Evolutionary conservation across 2,888 invertebrate genomes (phyloP), one percentile per base, ranked within the genome.

Genomic region (Parnassius orleans): DNA sequence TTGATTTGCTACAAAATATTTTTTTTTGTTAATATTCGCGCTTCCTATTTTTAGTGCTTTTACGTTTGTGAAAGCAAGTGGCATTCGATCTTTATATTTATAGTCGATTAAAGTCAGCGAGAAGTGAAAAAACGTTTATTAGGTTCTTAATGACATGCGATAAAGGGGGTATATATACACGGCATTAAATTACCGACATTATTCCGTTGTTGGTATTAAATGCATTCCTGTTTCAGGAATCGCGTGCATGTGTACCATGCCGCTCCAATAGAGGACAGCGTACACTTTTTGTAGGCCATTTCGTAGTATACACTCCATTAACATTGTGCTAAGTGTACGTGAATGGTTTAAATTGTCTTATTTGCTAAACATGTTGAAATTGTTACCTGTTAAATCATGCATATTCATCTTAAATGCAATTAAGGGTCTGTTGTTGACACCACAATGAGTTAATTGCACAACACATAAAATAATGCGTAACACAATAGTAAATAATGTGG

Each of bases 181-280:
- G 79, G 79, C 81, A 81, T 81, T 83, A 86, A 87, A 84, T 86
- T 85, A 81, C 86, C 77, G 73, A 81, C 86, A 86, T 86, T 86
- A 78, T 86, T 86, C 82, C 83, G 78, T 76, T 75, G 81, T 77
- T 83, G 83, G 81, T 86, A 84, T 81, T 84, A 84, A 87, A 87
- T 87, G 87, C 85, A 86, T 88, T 87, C 86, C 81, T 76, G 75
- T 78, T 79, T 71, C 78, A 75, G 80, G 78, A 81, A 83, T 87
- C 83, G 87, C 88, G 86, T 88, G 87, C 81, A 69, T 68, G 72
- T 61, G 70, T 65, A 72, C 71, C 73, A 71, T 72, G 71, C 72
- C 76, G 75, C 69, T 74, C 75, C 73, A 75, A 74, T 75, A 71
- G 68, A 73, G 72, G 70, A 70, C 69, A 68, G 24, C 33, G 63